Evolutionary conservation across 2,113 vertebrate genomes (phyloP).

Genomic region (Scomber colias): DNA sequence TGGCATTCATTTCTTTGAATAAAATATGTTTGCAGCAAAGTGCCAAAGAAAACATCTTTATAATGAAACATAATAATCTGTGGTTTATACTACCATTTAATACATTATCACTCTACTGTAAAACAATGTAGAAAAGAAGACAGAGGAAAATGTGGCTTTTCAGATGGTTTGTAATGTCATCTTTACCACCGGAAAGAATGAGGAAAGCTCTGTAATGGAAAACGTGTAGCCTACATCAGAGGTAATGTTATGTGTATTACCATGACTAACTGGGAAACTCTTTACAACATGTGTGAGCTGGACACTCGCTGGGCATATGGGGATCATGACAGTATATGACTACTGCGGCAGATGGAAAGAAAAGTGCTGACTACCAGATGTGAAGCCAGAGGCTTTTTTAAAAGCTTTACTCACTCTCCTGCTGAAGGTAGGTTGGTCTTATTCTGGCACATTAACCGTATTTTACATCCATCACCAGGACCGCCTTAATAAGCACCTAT

Average conservation of each 20-base stretch:
- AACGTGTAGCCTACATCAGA: slow-evolving; percentile 53
- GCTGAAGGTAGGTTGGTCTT: slow-evolving; percentile 34
- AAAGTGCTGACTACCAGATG: slow-evolving; percentile 72
- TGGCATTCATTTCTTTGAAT: slow-evolving; percentile 5
- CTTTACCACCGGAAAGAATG: slow-evolving; percentile 19
- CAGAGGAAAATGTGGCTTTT: not conserved
- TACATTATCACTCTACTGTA: slow-evolving; percentile 11
- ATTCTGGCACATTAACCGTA: slow-evolving; percentile 37
- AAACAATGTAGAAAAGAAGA: not conserved
- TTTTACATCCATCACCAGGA: slow-evolving; percentile 31
- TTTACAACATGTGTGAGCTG: slow-evolving; percentile 62
- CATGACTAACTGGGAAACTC: slow-evolving; percentile 70
- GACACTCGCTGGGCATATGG: slow-evolving; percentile 55
- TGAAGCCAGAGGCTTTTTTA: slow-evolving; percentile 46
- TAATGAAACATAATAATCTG: slow-evolving; percentile 5
- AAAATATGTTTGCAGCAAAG: slow-evolving; percentile 9
- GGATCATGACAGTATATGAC: slow-evolving; percentile 56
- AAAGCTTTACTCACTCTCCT: slow-evolving; percentile 24
- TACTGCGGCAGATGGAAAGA: slow-evolving; percentile 51
- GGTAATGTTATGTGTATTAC: slow-evolving; percentile 49
- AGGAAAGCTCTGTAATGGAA: slow-evolving; percentile 51
- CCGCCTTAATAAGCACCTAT: slow-evolving; percentile 47
- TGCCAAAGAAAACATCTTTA: slow-evolving; percentile 4
- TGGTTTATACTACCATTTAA: slow-evolving; percentile 14
- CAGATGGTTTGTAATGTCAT: slow-evolving; percentile 8